Conservation (phyloP, 1,140 invertebrate genomes). For the Penaeus japonicus region DNA sequence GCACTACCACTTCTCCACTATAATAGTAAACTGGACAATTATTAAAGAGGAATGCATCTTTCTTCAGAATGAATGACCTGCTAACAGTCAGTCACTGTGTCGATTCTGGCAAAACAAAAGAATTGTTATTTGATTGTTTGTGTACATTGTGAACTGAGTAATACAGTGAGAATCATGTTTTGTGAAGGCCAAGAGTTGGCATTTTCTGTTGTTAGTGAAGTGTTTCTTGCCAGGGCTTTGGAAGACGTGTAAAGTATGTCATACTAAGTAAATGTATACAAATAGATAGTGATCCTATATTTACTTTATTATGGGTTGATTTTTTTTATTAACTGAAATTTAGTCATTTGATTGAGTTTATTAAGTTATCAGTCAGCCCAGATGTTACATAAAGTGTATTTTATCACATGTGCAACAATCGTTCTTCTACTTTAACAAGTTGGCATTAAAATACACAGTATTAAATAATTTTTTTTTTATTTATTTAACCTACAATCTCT, state of each 20-base stretch:
- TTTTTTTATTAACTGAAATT: constrained; percentile 18
- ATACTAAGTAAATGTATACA: constrained; percentile 35
- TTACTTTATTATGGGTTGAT: constrained; percentile 10
- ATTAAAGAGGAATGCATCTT: too few species aligned
- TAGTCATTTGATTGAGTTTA: constrained; percentile 25
- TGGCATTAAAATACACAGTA: constrained; percentile 56
- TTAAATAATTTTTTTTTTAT: constrained; percentile 21
- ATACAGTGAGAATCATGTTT: not conserved
- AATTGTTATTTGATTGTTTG: too few species aligned
- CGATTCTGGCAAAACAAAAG: too few species aligned
- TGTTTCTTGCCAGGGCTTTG: constrained; percentile 25
- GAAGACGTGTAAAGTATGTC: constrained; percentile 39
- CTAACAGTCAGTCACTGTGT: too few species aligned
- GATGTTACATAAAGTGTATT: constrained; percentile 48
- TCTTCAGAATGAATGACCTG: too few species aligned
- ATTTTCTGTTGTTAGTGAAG: constrained; percentile 26
- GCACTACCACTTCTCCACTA: too few species aligned
- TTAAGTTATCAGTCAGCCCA: constrained; percentile 33
- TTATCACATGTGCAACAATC: constrained; percentile 48
- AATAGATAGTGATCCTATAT: constrained; percentile 21
- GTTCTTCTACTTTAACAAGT: constrained; percentile 52
- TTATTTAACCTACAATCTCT: not conserved
- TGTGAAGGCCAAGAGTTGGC: not conserved
- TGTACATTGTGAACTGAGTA: too few species aligned
- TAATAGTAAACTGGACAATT: too few species aligned